These are phyloP conservation scores for Altica lythri DNA, from an alignment of 2,888 invertebrate species.

Conservation along the genomic window DNA sequence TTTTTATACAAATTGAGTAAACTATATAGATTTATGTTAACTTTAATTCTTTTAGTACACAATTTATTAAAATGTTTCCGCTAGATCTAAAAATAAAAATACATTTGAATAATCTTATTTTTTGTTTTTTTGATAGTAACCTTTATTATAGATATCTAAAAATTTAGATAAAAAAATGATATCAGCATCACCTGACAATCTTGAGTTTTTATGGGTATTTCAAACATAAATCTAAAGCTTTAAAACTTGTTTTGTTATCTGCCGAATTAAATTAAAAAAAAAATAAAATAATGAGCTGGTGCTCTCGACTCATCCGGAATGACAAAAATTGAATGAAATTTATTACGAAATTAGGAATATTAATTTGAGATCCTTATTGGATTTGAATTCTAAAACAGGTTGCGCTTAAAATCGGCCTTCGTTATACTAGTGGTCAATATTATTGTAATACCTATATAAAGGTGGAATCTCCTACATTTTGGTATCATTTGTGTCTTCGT, in stretches of 20 bases:
- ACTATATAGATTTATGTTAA: too few relatives aligned
- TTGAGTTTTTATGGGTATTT: slow-evolving; percentile 1
- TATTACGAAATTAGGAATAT: slow-evolving; percentile 1
- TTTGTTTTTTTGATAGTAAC: too few relatives aligned
- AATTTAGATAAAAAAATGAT: too few relatives aligned
- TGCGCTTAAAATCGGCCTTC: slow-evolving; percentile 10
- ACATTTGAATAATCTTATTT: too few relatives aligned
- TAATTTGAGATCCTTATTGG: slow-evolving; percentile 6
- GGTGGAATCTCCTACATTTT: slow-evolving; percentile 15
- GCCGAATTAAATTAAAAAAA: not conserved
- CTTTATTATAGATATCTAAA: too few relatives aligned
- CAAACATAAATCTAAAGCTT: not conserved
- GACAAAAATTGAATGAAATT: slow-evolving; percentile 3
- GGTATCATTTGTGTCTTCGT: slow-evolving; percentile 30
- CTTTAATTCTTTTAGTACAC: too few relatives aligned
- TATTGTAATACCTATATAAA: slow-evolving; percentile 22
- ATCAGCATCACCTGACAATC: too few relatives aligned
- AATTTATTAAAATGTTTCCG: too few relatives aligned
- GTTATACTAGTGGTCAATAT: not conserved
- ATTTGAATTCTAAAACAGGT: slow-evolving; percentile 6
- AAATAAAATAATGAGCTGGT: not conserved
- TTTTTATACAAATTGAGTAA: too few relatives aligned
- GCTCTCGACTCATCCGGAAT: not conserved
- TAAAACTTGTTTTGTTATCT: not conserved
- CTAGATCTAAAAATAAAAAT: too few relatives aligned